These are phyloP conservation scores for Agrilus biguttatus DNA, from an alignment of 2,888 invertebrate species.

Conservation along the genomic window DNA sequence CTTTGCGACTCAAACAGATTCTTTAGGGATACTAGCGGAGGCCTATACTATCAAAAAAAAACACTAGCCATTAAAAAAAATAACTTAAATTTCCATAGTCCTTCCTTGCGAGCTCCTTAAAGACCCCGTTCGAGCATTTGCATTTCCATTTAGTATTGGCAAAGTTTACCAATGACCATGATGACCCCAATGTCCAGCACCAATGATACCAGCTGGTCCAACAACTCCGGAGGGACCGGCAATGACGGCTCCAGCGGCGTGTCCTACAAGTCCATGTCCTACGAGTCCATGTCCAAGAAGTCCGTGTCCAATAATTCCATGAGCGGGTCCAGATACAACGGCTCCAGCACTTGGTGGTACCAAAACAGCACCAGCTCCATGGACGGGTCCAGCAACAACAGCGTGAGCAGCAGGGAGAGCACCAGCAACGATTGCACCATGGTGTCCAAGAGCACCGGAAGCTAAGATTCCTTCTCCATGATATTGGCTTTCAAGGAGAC, in stretches of 20 bases:
- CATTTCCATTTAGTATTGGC: not conserved
- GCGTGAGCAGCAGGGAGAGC: slow-evolving; percentile 5
- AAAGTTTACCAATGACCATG: slow-evolving; percentile 13
- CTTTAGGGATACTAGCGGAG: too few species aligned
- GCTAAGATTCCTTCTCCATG: slow-evolving; percentile 1
- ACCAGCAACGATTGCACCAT: slow-evolving; percentile 1
- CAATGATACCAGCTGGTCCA: slow-evolving; percentile 9
- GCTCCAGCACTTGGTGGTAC: slow-evolving; percentile 2
- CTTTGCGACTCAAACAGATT: too few species aligned
- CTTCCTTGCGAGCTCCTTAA: too few species aligned
- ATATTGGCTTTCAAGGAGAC: not conserved
- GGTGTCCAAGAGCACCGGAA: not conserved
- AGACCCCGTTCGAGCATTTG: too few species aligned
- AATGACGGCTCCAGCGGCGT: slow-evolving; percentile 18
- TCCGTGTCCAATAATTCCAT: slow-evolving; percentile 10
- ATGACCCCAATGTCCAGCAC: slow-evolving; percentile 9
- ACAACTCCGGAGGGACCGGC: slow-evolving; percentile 19
- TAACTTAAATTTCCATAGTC: too few species aligned
- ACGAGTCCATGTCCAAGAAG: slow-evolving; percentile 16
- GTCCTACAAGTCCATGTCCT: slow-evolving; percentile 20
- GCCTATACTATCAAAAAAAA: not conserved
- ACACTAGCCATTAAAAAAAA: too few species aligned
- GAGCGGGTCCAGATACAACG: slow-evolving; percentile 9
- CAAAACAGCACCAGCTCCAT: slow-evolving; percentile 1
- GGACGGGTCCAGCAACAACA: slow-evolving; percentile 4